phyloP scores from a whole-genome alignment of 1,140 invertebrate species.

The Bombus polaris region DNA sequence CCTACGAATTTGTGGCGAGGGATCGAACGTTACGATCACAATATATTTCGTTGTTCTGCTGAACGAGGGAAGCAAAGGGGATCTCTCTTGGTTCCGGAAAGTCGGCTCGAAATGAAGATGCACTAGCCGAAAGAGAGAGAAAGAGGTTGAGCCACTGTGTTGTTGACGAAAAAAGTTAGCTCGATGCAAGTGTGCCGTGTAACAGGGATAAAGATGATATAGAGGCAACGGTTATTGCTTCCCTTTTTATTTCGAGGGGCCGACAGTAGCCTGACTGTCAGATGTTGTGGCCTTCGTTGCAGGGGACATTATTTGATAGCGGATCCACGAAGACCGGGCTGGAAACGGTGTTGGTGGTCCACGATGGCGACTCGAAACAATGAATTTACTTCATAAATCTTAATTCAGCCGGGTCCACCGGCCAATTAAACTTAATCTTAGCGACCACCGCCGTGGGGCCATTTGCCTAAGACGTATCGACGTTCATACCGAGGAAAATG shows the following conservation, averaged over 20 bases:
- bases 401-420: constrained; percentile 78
- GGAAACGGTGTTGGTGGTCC: constrained; percentile 78
- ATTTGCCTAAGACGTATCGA: constrained; percentile 74
- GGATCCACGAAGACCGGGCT: constrained; percentile 21
- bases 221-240: constrained; percentile 55
- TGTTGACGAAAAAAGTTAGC: constrained; percentile 34
- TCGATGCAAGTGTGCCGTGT: constrained; percentile 50
- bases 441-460: constrained; percentile 72
- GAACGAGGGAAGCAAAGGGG: background rate
- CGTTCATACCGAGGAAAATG: constrained; percentile 29
- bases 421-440: constrained; percentile 81
- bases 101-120: constrained; percentile 22
- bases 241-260: constrained; percentile 57
- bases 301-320: constrained; percentile 80
- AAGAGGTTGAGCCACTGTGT: background rate
- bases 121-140: background rate
- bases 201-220: constrained; percentile 65
- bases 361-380: constrained; percentile 78
- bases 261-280: constrained; percentile 73
- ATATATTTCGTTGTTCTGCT: constrained; percentile 46
- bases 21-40: constrained; percentile 21
- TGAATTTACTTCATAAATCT: constrained; percentile 83
- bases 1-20: background rate
- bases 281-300: constrained; percentile 73
- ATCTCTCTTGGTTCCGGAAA: background rate